Conservation (phyloP, 1,140 invertebrate species). For the Drosophila watanabei region DNA sequence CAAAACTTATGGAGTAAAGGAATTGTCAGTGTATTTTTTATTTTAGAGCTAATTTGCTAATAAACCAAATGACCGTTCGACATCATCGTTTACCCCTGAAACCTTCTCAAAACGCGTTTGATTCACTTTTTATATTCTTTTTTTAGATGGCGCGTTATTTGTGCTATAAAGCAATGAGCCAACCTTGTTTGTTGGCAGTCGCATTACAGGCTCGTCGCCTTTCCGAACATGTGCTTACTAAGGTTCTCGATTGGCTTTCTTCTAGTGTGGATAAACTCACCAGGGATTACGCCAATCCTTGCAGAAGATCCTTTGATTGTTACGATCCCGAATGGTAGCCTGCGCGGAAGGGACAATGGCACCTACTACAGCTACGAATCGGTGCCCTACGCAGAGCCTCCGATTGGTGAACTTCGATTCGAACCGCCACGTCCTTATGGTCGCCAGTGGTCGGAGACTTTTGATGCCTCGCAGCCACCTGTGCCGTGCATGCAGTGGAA, state of each 20-base stretch:
- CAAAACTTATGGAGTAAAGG: neutral
- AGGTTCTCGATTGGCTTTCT: neutral
- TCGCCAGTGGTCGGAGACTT: conserved; percentile 36
- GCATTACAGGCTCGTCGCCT: neutral
- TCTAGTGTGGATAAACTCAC: neutral
- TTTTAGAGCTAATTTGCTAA: neutral
- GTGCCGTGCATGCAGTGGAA: conserved; percentile 61
- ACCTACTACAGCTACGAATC: conserved; percentile 86
- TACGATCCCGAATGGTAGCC: conserved; percentile 64
- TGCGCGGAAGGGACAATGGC: conserved; percentile 86
- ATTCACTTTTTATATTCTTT: neutral
- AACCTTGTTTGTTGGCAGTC: conserved; percentile 13
- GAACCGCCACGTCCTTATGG: conserved; percentile 54
- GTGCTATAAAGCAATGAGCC: conserved; percentile 20
- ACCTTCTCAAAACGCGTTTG: conserved; percentile 14
- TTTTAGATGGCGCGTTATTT: neutral
- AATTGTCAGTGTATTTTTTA: neutral
- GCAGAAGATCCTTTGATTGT: conserved; percentile 5
- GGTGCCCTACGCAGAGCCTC: conserved; percentile 86
- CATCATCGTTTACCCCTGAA: neutral
- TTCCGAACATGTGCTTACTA: neutral
- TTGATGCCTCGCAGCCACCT: conserved; percentile 43
- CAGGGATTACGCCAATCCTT: neutral
- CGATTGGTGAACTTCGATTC: conserved; percentile 85
- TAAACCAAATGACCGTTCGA: neutral